phyloP scores from a whole-genome alignment of 2,888 invertebrate genomes.

The Thecocarcelia acutangulata region DNA sequence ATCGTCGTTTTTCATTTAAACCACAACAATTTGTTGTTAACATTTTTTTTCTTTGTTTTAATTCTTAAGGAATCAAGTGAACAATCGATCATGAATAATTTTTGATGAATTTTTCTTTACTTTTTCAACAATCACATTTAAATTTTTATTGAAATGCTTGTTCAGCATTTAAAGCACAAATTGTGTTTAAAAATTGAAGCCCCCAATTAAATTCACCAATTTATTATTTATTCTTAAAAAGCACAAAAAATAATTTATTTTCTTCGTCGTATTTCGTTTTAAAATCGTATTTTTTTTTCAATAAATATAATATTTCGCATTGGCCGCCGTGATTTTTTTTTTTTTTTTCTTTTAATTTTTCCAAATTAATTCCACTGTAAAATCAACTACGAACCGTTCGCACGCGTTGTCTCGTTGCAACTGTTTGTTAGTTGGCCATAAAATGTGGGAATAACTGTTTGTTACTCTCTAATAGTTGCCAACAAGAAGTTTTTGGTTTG shows the following conservation, averaged over 20 bases:
- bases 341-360: neutral
- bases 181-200: conserved; percentile 48
- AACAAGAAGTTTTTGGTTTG: conserved; percentile 67
- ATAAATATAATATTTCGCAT: neutral
- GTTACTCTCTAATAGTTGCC: conserved; percentile 58
- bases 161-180: conserved; percentile 32
- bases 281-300: conserved; percentile 20
- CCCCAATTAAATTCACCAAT: conserved; percentile 16
- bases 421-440: conserved; percentile 70
- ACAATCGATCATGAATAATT: conserved; percentile 59
- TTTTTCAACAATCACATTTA: conserved; percentile 10
- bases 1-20: conserved; percentile 23
- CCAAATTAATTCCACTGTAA: neutral
- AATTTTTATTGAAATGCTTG: conserved; percentile 42
- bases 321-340: conserved; percentile 1
- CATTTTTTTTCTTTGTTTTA: conserved; percentile 24
- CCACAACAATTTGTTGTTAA: conserved; percentile 19
- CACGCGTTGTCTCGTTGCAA: conserved; percentile 78
- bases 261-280: conserved; percentile 21
- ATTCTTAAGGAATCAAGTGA: conserved; percentile 37
- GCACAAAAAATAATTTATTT: conserved; percentile 5
- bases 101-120: conserved; percentile 9
- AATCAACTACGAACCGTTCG: conserved; percentile 73
- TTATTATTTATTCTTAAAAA: neutral
- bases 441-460: conserved; percentile 70